Conservation (phyloP, 2,888 invertebrate species). For the Drosophila prolongata region DNA sequence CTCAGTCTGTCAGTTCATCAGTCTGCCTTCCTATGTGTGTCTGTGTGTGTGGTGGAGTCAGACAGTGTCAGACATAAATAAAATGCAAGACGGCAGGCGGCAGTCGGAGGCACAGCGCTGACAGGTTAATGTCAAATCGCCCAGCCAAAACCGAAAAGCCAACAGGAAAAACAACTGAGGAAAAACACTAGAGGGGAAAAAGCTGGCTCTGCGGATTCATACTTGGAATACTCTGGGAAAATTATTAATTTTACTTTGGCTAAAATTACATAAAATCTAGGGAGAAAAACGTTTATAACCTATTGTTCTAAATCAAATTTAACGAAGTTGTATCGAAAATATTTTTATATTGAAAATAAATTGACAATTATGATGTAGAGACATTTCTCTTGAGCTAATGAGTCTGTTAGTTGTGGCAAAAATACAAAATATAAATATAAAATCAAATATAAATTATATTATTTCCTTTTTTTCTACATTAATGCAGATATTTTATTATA, state of each 20-base stretch:
- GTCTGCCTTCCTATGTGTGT: slow-evolving; percentile 4
- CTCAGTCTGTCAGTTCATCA: slow-evolving; percentile 34
- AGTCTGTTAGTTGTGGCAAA: no score
- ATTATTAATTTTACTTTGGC: background rate
- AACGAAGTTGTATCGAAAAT: no score
- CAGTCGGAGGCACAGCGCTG: slow-evolving; percentile 53
- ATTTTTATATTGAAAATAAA: no score
- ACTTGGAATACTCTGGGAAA: background rate
- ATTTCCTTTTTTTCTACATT: no score
- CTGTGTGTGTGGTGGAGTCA: slow-evolving; percentile 4
- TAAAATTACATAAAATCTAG: no score
- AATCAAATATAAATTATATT: no score
- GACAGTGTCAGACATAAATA: slow-evolving; percentile 51
- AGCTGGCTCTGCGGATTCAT: background rate
- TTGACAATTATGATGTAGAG: no score
- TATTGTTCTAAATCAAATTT: no score
- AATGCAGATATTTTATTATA: no score
- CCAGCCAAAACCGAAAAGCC: slow-evolving; percentile 57
- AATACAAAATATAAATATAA: no score
- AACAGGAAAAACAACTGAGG: slow-evolving; percentile 38
- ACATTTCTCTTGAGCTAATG: no score
- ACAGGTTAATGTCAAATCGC: slow-evolving; percentile 76
- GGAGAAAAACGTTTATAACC: no score
- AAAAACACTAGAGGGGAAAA: background rate
- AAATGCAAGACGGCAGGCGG: slow-evolving; percentile 54